Evolutionary conservation across 2,888 invertebrate genomes (phyloP).

Genomic region (Leucophenga maculata): DNA sequence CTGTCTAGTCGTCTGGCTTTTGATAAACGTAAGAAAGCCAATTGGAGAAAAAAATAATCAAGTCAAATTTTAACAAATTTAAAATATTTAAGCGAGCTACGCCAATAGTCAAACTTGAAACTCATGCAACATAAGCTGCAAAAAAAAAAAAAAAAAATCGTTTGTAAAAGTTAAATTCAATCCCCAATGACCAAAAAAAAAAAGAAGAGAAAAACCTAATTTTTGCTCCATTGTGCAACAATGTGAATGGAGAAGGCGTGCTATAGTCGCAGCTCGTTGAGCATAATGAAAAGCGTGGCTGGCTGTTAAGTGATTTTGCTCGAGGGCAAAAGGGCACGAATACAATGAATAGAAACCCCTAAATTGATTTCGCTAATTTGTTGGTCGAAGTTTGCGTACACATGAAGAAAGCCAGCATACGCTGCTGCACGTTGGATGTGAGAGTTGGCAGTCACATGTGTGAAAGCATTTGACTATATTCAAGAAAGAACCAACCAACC

Average conservation of each 20-base stretch:
- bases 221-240: background rate
- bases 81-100: no score
- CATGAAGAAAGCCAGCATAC: background rate
- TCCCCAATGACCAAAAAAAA: constrained; percentile 50
- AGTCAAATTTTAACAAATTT: background rate
- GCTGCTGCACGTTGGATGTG: no score
- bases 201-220: background rate
- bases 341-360: constrained; percentile 27
- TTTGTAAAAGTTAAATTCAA: constrained; percentile 33
- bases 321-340: constrained; percentile 17
- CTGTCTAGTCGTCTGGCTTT: no score
- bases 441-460: no score
- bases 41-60: background rate
- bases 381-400: constrained; percentile 28
- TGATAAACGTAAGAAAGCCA: background rate
- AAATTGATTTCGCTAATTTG: constrained; percentile 43
- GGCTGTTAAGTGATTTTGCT: constrained; percentile 33
- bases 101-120: constrained; percentile 17
- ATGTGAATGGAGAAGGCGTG: no score
- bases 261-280: constrained; percentile 18
- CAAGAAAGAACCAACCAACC: no score
- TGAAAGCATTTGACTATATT: no score
- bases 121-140: constrained; percentile 32
- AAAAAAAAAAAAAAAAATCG: no score
- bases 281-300: constrained; percentile 19